Evolutionary conservation across 1,140 invertebrate species (phyloP).

Genomic region (Hyles vespertilio): DNA sequence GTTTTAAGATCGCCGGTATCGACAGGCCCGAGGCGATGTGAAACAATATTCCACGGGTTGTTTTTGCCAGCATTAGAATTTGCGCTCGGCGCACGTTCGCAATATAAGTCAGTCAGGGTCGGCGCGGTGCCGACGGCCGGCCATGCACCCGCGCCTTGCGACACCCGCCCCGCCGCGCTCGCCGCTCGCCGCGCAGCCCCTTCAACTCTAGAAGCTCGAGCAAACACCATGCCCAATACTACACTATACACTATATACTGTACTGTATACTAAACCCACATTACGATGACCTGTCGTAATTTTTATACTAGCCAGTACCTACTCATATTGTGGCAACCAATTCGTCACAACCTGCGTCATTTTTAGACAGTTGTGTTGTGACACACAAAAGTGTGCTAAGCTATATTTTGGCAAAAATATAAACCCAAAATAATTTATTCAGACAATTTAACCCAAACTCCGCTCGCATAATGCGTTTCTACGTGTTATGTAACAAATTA

Average conservation of each 20-base stretch:
- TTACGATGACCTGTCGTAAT: too few relatives aligned
- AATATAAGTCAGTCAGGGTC: slow-evolving; percentile 75
- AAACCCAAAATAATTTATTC: too few relatives aligned
- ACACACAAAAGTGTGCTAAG: too few relatives aligned
- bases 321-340: too few relatives aligned
- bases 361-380: too few relatives aligned
- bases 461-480: too few relatives aligned
- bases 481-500: too few relatives aligned
- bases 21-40: slow-evolving; percentile 14
- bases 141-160: slow-evolving; percentile 66
- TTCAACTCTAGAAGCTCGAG: background rate
- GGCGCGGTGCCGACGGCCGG: slow-evolving; percentile 69
- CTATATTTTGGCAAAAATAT: too few relatives aligned
- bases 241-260: slow-evolving; percentile 12
- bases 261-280: too few relatives aligned
- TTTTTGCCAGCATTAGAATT: slow-evolving; percentile 69
- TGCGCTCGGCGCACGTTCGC: slow-evolving; percentile 69
- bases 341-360: too few relatives aligned
- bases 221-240: slow-evolving; percentile 50
- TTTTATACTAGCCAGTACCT: too few relatives aligned
- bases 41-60: slow-evolving; percentile 40
- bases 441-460: too few relatives aligned
- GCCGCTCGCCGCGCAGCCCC: slow-evolving; percentile 12
- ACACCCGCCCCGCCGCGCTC: slow-evolving; percentile 40
- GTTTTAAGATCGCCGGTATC: background rate